phyloP scores from a whole-genome alignment of 2,888 invertebrate species.

The Epirrhoe alternata region DNA sequence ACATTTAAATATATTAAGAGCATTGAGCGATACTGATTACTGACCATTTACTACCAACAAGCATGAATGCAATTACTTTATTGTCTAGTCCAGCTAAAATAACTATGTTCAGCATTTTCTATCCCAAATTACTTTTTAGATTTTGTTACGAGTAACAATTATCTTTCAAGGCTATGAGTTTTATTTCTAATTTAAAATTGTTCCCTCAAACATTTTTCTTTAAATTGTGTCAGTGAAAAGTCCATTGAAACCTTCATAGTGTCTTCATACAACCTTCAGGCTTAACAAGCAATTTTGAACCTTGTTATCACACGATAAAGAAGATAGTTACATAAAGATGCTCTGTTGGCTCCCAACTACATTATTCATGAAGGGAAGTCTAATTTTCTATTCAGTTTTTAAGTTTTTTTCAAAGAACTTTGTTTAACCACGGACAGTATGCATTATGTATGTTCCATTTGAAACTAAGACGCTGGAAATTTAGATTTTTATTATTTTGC shows the following conservation, averaged over 20 bases:
- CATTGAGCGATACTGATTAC: background rate
- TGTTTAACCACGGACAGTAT: constrained; percentile 25
- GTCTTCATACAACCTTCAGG: background rate
- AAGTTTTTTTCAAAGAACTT: constrained; percentile 46
- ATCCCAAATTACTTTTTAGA: too few relatives aligned
- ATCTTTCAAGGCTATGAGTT: too few relatives aligned
- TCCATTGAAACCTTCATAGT: too few relatives aligned
- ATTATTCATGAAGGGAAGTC: constrained; percentile 51
- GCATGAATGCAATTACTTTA: too few relatives aligned
- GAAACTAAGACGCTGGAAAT: constrained; percentile 31
- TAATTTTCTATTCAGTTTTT: constrained; percentile 53
- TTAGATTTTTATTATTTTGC: constrained; percentile 35
- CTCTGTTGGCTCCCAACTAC: constrained; percentile 23
- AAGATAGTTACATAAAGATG: constrained; percentile 4
- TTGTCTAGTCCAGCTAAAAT: too few relatives aligned
- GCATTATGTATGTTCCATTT: constrained; percentile 32
- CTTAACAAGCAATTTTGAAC: constrained; percentile 3
- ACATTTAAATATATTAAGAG: background rate
- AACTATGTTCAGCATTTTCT: too few relatives aligned
- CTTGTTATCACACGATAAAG: constrained; percentile 10
- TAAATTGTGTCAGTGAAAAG: too few relatives aligned
- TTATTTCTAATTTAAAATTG: too few relatives aligned
- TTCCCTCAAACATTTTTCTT: too few relatives aligned
- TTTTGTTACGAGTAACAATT: too few relatives aligned
- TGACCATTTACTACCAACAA: too few relatives aligned